Base-by-base conservation (phyloP, 1,140 invertebrate genomes). In the Protaetia brevitarsis region DNA sequence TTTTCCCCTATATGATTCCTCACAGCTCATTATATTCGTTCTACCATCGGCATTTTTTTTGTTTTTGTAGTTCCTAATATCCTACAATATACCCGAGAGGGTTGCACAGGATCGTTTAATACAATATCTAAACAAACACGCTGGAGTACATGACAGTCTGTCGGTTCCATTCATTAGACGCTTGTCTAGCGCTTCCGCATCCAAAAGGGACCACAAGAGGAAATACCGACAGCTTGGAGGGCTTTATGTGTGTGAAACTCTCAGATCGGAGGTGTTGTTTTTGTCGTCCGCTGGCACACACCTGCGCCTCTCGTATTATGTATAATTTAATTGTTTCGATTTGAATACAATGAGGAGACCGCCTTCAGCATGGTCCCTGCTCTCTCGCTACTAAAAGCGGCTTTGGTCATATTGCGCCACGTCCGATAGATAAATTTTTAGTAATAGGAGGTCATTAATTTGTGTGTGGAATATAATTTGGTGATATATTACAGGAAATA, bases 161-260 rank as follows among this genome's bases (percentile, higher is more conserved):
- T 51, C 41, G 26, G 41, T 51, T 51, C 26, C 41, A 51, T 51
- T 51, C 41, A 51, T 51, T 51, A 51, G 41, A 51, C 41, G 41
- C 16, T n/a, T n/a, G n/a, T n/a, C n/a, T n/a, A 51, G 41, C 41
- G 19, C 41, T 51, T 51, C 41, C 41, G 41, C 41, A 51, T 51
- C 41, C 41, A 51, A 23, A 51, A 23, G 41, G 41, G 26, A n/a
- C n/a, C n/a, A 23, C 41, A 51, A 51, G 41, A 51, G 41, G 19
- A 51, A 51, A 23, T 51, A 51, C 8, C 41, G 19, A 23, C 3
- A 21, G 16, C 19, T 23, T 1, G 41, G 16, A 2, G 19, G 13
- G 31, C 8, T 51, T 19, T 51, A 23, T 51, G 41, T 51, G 31
- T 34, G 41, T 51, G 41, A 51, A 51, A 51, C 41, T 26, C 41